Percentiles rank a stretch among this genome's conserved stretches.
phyloP scores from a whole-genome alignment of 2,888 invertebrate genomes.

The Apoda limacodes region DNA sequence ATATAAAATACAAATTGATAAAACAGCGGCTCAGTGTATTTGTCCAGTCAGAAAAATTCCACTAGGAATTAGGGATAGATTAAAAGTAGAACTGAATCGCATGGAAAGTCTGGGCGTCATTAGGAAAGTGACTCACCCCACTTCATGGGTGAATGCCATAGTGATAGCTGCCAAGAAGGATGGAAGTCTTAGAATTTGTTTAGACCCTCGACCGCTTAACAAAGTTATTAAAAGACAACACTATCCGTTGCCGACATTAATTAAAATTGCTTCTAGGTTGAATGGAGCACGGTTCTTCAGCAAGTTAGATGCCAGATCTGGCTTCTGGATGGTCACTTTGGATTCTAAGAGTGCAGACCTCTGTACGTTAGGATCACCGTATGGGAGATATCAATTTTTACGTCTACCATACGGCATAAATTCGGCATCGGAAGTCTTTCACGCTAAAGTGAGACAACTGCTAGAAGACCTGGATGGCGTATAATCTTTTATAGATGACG shows the following conservation, averaged over 20 bases:
- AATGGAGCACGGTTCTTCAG: slow-evolving; percentile 13
- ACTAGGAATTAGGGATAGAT: too few relatives aligned
- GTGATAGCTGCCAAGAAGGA: slow-evolving; percentile 18
- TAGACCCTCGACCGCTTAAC: slow-evolving; percentile 16
- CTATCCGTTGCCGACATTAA: slow-evolving; percentile 16
- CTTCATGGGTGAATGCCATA: slow-evolving; percentile 18
- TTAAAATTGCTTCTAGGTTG: slow-evolving; percentile 13
- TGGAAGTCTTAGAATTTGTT: slow-evolving; percentile 12
- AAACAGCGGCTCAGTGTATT: too few relatives aligned
- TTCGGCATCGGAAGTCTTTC: too few relatives aligned
- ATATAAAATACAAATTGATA: too few relatives aligned
- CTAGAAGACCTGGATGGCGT: too few relatives aligned
- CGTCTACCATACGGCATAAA: too few relatives aligned
- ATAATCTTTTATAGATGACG: slow-evolving; percentile 10
- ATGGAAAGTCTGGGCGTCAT: slow-evolving; percentile 20
- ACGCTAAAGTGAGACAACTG: too few relatives aligned
- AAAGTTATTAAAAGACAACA: slow-evolving; percentile 12
- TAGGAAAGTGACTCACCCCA: slow-evolving; percentile 16
- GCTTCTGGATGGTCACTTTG: slow-evolving; percentile 18
- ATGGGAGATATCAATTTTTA: too few relatives aligned
- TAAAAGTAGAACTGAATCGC: too few relatives aligned
- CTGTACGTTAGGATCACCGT: slow-evolving; percentile 19
- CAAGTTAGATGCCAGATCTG: slow-evolving; percentile 18
- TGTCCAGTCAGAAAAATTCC: too few relatives aligned
- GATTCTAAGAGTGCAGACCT: slow-evolving; percentile 19